phyloP scores from a whole-genome alignment of 1,140 invertebrate genomes.

The Venturia canescens region DNA sequence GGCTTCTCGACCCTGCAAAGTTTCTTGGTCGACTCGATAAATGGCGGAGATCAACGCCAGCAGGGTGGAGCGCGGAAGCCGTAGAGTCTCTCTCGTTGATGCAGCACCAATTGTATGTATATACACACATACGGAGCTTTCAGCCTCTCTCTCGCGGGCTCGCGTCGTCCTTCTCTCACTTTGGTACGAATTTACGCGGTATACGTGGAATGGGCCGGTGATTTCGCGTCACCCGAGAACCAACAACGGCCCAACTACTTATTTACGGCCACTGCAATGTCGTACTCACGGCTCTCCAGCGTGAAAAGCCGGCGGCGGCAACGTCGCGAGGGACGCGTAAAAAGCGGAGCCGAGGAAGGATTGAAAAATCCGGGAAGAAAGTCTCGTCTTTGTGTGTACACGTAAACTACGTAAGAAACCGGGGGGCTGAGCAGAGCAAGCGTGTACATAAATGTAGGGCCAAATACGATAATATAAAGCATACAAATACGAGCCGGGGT shows the following conservation, averaged over 20 bases:
- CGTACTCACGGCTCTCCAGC: conserved; percentile 38
- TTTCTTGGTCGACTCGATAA: conserved; percentile 44
- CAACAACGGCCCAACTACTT: conserved; percentile 61
- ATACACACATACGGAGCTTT: background rate
- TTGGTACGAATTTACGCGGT: conserved; percentile 48
- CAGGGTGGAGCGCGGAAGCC: conserved; percentile 21
- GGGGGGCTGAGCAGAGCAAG: too few species aligned
- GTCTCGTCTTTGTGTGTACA: conserved; percentile 37
- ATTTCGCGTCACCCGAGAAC: conserved; percentile 53
- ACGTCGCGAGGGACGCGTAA: conserved; percentile 66
- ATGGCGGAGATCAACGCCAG: conserved; percentile 44
- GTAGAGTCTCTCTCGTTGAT: conserved; percentile 6
- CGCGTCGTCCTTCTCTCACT: background rate
- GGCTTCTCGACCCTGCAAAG: conserved; percentile 41
- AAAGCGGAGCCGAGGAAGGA: conserved; percentile 56
- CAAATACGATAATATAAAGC: conserved; percentile 19
- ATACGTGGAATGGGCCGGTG: conserved; percentile 54
- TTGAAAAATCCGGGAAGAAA: conserved; percentile 65
- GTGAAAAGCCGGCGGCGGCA: conserved; percentile 17
- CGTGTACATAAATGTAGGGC: conserved; percentile 46
- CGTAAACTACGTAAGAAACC: background rate
- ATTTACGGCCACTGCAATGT: conserved; percentile 62
- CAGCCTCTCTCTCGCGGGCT: background rate
- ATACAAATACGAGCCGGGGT: conserved; percentile 7
- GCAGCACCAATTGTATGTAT: background rate